Percentiles rank a stretch among this genome's conserved stretches.
Conservation (phyloP, 2,113 vertebrate species). For the Zingel zingel region DNA sequence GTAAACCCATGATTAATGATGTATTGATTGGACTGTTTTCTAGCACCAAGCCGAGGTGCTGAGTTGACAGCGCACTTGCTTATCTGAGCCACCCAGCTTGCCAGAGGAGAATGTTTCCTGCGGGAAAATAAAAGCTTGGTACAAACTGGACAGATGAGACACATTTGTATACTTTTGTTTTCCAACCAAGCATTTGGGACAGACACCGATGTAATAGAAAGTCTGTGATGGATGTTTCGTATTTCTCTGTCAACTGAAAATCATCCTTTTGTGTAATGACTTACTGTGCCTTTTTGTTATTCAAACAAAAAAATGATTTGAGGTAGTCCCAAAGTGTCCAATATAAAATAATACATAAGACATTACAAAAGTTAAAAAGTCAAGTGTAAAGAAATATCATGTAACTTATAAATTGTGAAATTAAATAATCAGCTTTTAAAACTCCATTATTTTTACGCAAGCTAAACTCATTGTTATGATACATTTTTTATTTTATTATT, state of each 20-base stretch:
- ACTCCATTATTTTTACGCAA: neutral
- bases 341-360: neutral
- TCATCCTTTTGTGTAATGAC: constrained; percentile 9
- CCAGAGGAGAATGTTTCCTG: constrained; percentile 69
- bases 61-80: constrained; percentile 79
- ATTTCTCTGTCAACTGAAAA: constrained; percentile 25
- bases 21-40: constrained; percentile 82
- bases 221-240: constrained; percentile 37
- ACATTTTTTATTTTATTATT: neutral
- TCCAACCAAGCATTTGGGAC: constrained; percentile 30
- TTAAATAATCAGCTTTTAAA: neutral
- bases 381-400: neutral
- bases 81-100: constrained; percentile 82
- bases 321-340: neutral
- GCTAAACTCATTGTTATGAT: neutral
- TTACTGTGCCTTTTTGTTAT: neutral
- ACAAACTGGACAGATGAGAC: constrained; percentile 32
- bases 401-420: neutral
- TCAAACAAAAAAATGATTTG: neutral
- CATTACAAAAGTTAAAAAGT: too few relatives aligned
- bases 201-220: neutral
- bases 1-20: constrained; percentile 84
- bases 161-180: constrained; percentile 69
- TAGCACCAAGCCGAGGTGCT: constrained; percentile 74
- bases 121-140: constrained; percentile 48